Percentiles rank a stretch among this genome's conserved stretches.
Conservation (phyloP, 2,113 vertebrate genomes). For the Raja brachyura region DNA sequence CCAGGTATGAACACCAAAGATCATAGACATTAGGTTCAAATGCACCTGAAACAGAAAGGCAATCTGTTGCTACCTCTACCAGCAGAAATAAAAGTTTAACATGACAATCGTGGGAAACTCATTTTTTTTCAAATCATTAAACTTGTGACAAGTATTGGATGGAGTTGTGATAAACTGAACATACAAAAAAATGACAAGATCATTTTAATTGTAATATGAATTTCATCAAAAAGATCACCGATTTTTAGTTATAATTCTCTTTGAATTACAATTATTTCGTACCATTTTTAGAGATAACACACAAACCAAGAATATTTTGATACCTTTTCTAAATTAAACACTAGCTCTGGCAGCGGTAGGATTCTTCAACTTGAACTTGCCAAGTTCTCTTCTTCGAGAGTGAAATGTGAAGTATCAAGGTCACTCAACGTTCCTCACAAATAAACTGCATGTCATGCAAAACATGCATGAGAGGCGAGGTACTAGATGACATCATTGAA, state of each 20-base stretch:
- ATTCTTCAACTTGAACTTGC: background rate
- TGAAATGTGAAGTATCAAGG: background rate
- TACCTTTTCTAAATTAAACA: background rate
- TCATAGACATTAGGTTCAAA: background rate
- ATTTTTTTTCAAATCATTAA: background rate
- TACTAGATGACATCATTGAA: background rate
- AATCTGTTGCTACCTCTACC: background rate
- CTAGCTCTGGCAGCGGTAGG: background rate
- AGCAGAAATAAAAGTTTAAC: background rate
- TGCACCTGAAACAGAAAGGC: background rate
- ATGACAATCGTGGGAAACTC: background rate
- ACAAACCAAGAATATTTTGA: background rate
- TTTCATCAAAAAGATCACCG: too few species aligned
- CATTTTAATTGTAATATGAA: background rate
- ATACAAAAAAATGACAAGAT: background rate
- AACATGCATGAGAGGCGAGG: background rate
- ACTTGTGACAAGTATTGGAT: background rate
- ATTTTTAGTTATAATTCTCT: background rate
- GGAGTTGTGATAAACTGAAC: background rate
- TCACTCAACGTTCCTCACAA: background rate
- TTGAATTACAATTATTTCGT: background rate
- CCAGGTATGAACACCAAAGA: background rate
- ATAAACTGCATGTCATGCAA: background rate
- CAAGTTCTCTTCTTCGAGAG: background rate
- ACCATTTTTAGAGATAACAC: background rate